A percentile compares a stretch with the other conserved stretches of the same genome.
phyloP scores from a whole-genome alignment of 2,113 vertebrate genomes.

The Origma solitaria region DNA sequence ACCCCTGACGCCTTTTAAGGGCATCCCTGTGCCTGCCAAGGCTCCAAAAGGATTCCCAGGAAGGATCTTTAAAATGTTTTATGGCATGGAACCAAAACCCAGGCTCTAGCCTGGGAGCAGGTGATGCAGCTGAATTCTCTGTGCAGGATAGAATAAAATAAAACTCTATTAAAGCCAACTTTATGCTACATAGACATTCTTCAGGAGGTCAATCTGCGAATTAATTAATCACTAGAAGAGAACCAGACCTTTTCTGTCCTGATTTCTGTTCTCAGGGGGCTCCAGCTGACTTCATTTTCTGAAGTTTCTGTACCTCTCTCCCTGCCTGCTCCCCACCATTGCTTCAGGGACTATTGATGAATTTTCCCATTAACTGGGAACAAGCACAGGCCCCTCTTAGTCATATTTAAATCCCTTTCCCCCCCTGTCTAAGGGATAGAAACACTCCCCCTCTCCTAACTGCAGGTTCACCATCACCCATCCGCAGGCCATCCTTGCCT shows the following conservation, averaged over 20 bases:
- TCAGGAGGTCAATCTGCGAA: not conserved
- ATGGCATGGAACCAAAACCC: not conserved
- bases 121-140: not conserved
- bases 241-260: not conserved
- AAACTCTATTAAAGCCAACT: not conserved
- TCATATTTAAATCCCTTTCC: not conserved
- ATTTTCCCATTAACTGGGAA: not conserved
- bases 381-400: not conserved
- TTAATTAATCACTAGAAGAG: not conserved
- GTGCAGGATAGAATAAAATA: not conserved
- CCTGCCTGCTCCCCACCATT: not conserved
- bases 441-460: not conserved
- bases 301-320: not conserved
- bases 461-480: not conserved
- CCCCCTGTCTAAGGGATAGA: not conserved
- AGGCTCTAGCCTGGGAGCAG: not conserved
- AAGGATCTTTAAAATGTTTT: not conserved
- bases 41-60: not conserved
- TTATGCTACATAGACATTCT: not conserved
- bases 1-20: not conserved
- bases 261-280: not conserved
- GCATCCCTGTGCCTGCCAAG: not conserved
- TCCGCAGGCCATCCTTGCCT: not conserved
- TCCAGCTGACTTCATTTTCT: not conserved
- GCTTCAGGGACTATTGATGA: not conserved